A percentile compares a stretch with the other conserved stretches of the same genome.
Evolutionary conservation across 2,888 invertebrate species (phyloP).

Genomic region (Torymus auratus): DNA sequence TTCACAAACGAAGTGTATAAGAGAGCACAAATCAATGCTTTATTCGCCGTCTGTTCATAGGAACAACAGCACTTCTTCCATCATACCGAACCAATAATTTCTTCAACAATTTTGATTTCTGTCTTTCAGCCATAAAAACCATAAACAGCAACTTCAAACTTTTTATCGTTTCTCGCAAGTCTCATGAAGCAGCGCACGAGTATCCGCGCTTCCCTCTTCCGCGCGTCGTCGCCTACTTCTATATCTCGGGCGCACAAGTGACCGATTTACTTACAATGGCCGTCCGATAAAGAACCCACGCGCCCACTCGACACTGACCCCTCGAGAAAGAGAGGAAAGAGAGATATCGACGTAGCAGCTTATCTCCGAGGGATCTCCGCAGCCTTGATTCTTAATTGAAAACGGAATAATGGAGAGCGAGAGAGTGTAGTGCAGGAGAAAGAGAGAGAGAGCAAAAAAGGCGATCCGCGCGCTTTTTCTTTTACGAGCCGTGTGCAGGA

Average conservation of each 20-base stretch:
- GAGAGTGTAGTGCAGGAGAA: constrained; percentile 4
- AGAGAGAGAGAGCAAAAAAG: neutral
- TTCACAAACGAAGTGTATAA: neutral
- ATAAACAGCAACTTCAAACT: no score
- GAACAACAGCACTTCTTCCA: no score
- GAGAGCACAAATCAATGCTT: constrained; percentile 9
- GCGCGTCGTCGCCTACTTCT: constrained; percentile 63
- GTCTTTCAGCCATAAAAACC: no score
- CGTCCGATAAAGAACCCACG: constrained; percentile 60
- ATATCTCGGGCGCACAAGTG: constrained; percentile 69
- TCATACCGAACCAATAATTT: no score
- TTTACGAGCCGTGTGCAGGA: constrained; percentile 36
- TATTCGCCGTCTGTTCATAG: neutral
- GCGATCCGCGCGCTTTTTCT: constrained; percentile 1
- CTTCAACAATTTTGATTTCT: no score
- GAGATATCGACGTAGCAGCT: constrained; percentile 9
- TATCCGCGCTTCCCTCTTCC: constrained; percentile 59
- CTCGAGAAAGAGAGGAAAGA: neutral
- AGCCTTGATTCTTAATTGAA: constrained; percentile 58
- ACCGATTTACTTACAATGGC: constrained; percentile 74
- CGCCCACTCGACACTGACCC: constrained; percentile 54
- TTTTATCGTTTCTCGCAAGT: no score
- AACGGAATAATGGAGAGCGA: constrained; percentile 37
- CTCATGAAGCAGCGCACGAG: no score
- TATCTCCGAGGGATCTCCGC: constrained; percentile 49